Evolutionary conservation across 2,888 invertebrate genomes (phyloP).

Genomic region (Zygogramma bicolorata): DNA sequence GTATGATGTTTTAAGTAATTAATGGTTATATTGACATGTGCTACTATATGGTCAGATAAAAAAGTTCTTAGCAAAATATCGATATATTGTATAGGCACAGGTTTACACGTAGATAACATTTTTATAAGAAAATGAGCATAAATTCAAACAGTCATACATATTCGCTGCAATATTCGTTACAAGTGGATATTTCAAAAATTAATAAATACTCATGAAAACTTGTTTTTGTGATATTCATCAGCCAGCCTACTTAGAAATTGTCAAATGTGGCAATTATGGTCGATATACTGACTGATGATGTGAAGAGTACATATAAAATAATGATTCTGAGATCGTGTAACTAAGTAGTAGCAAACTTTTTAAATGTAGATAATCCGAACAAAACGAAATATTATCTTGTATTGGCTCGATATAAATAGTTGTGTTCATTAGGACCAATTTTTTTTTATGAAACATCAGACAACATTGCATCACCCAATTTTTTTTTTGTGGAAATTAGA

Average conservation of each 20-base stretch:
- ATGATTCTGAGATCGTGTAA: no score
- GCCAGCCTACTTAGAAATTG: not conserved
- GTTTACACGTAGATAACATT: not conserved
- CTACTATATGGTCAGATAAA: not conserved
- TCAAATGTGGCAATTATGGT: constrained; percentile 3
- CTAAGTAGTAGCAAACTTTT: no score
- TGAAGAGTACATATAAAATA: no score
- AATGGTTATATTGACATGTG: constrained; percentile 4
- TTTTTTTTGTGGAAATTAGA: no score
- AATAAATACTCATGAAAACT: not conserved
- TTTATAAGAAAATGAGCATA: not conserved
- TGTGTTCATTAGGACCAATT: not conserved
- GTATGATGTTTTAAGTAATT: constrained; percentile 44
- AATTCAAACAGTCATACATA: not conserved
- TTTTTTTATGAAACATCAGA: not conserved
- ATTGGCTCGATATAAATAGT: not conserved
- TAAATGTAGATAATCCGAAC: no score
- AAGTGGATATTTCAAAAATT: not conserved
- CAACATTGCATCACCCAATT: no score
- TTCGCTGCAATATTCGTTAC: not conserved
- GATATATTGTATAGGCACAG: no score
- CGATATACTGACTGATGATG: no score
- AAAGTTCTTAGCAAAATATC: not conserved
- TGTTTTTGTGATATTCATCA: not conserved
- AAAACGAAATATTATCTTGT: not conserved